A percentile compares a stretch with the other conserved stretches of the same genome.
Conservation (phyloP, 2,113 vertebrate species). For the Tetraodon nigroviridis region DNA sequence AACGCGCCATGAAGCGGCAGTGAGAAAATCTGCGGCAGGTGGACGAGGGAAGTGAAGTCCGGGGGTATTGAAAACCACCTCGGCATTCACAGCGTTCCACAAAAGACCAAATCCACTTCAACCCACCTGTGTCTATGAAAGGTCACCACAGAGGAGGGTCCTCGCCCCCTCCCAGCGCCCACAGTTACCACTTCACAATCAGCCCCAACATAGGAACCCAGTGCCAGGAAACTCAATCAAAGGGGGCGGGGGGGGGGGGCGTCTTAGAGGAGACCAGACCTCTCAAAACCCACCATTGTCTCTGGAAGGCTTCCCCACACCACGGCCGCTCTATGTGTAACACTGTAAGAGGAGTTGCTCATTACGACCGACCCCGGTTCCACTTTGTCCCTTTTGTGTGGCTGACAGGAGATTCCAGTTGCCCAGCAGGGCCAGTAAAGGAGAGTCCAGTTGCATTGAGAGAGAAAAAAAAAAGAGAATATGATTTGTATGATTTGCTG, state of each 20-base stretch:
- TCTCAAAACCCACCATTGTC: constrained; percentile 68
- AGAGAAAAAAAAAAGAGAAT: constrained; percentile 17
- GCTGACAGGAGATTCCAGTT: constrained; percentile 62
- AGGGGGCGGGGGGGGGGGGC: constrained; percentile 57
- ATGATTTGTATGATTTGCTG: constrained; percentile 32
- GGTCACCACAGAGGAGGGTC: constrained; percentile 65
- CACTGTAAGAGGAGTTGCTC: constrained; percentile 72
- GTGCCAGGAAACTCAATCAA: constrained; percentile 70
- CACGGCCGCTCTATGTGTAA: constrained; percentile 55
- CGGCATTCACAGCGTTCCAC: constrained; percentile 47
- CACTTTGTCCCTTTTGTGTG: constrained; percentile 69
- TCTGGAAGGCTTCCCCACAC: constrained; percentile 53
- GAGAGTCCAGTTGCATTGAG: constrained; percentile 33
- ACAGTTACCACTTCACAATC: constrained; percentile 52
- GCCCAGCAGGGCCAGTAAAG: constrained; percentile 49
- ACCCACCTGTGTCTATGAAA: constrained; percentile 69
- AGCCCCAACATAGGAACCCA: constrained; percentile 53
- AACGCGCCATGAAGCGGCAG: constrained; percentile 4
- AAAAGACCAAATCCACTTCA: constrained; percentile 42
- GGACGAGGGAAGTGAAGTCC: constrained; percentile 39
- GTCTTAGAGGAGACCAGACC: constrained; percentile 57
- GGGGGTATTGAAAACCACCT: constrained; percentile 56
- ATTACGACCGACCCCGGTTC: constrained; percentile 60
- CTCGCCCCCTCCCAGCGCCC: constrained; percentile 35
- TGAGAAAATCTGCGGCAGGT: constrained; percentile 63